Conservation (phyloP, 2,797 vertebrate genomes). For the Lutjanus argentimaculatus region DNA sequence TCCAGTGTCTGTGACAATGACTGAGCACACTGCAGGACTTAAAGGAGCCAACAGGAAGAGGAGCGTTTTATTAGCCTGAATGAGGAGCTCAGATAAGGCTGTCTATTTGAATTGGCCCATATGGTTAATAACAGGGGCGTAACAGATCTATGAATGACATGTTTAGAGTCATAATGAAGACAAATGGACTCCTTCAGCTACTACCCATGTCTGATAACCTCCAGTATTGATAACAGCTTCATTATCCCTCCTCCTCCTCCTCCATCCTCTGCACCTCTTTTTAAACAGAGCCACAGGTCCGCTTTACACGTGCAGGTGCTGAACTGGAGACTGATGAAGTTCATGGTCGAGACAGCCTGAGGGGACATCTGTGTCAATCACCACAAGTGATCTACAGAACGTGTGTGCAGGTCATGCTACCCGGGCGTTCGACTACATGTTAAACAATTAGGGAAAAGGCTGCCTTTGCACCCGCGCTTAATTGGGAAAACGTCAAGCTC, state of each 20-base stretch:
- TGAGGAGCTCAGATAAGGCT: slow-evolving; percentile 38
- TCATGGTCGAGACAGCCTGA: slow-evolving; percentile 16
- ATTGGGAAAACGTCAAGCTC: slow-evolving; percentile 78
- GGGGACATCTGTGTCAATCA: slow-evolving; percentile 56
- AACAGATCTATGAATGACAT: slow-evolving; percentile 53
- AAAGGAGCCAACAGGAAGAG: slow-evolving; percentile 22
- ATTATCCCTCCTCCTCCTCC: slow-evolving; percentile 47
- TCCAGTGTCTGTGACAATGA: slow-evolving; percentile 34
- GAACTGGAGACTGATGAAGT: slow-evolving; percentile 49
- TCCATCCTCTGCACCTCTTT: slow-evolving; percentile 21
- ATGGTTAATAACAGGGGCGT: slow-evolving; percentile 48
- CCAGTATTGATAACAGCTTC: slow-evolving; percentile 72
- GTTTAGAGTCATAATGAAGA: slow-evolving; percentile 70
- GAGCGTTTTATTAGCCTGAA: slow-evolving; percentile 42
- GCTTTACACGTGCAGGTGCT: slow-evolving; percentile 29
- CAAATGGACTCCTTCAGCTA: slow-evolving; percentile 55
- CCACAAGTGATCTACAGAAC: slow-evolving; percentile 43
- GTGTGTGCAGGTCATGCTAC: slow-evolving; percentile 43
- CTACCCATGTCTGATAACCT: slow-evolving; percentile 68
- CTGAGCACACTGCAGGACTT: slow-evolving; percentile 16
- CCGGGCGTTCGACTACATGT: slow-evolving; percentile 57
- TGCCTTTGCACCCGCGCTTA: slow-evolving; percentile 67
- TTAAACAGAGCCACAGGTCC: slow-evolving; percentile 32
- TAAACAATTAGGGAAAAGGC: slow-evolving; percentile 72
- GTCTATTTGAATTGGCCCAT: slow-evolving; percentile 54